phyloP scores from a whole-genome alignment of 2,888 invertebrate genomes.

The Petrolisthes manimaculis region DNA sequence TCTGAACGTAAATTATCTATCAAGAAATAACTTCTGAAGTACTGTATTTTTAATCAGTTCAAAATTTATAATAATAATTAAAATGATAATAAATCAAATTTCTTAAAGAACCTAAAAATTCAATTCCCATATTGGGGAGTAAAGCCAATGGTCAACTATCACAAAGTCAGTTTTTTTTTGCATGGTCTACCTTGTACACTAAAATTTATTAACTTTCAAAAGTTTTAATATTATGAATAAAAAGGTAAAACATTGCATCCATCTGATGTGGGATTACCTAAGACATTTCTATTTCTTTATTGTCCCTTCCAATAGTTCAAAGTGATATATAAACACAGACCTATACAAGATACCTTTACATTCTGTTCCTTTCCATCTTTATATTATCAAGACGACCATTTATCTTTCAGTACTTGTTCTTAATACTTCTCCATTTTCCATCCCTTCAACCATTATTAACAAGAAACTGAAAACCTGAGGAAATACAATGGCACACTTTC shows the following conservation, averaged over 20 bases:
- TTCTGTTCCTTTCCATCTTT: too few relatives aligned
- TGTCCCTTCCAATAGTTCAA: too few relatives aligned
- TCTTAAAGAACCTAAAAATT: slow-evolving; percentile 23
- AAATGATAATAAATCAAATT: slow-evolving; percentile 22
- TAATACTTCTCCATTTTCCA: too few relatives aligned
- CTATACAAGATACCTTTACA: too few relatives aligned
- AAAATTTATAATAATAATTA: neutral
- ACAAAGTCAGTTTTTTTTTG: neutral
- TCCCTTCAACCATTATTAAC: too few relatives aligned
- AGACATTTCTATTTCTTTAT: neutral
- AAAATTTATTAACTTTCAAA: neutral
- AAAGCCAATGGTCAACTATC: slow-evolving; percentile 13
- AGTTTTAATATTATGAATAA: neutral
- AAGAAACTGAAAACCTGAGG: too few relatives aligned
- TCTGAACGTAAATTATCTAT: slow-evolving; percentile 6
- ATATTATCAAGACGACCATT: too few relatives aligned
- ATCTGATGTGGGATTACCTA: neutral
- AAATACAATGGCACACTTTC: too few relatives aligned
- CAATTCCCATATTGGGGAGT: neutral
- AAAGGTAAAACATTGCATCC: neutral
- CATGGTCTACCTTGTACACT: too few relatives aligned
- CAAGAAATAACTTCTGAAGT: slow-evolving; percentile 5
- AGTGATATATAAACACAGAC: too few relatives aligned
- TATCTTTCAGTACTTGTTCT: too few relatives aligned
- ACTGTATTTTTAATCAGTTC: slow-evolving; percentile 5